Evolutionary conservation across 1,140 invertebrate species (phyloP).

Genomic region (Brachionus calyciflorus): DNA sequence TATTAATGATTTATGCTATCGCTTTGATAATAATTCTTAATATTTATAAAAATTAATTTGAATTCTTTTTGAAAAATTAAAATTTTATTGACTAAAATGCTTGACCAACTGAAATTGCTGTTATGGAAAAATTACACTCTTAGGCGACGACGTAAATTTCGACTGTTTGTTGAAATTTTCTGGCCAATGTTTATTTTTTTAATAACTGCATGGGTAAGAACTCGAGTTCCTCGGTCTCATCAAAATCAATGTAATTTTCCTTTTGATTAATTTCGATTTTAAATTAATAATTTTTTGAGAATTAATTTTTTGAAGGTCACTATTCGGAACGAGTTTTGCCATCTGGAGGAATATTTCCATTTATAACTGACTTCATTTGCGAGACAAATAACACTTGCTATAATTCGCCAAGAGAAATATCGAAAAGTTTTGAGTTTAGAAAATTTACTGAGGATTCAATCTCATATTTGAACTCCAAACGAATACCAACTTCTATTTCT

Average conservation of each 20-base stretch:
- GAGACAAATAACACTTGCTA: slow-evolving; percentile 66
- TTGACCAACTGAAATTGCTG: slow-evolving; percentile 64
- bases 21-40: background rate
- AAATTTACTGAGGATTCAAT: slow-evolving; percentile 7
- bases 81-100: background rate
- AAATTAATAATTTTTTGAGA: slow-evolving; percentile 46
- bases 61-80: background rate
- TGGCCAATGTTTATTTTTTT: slow-evolving; percentile 69
- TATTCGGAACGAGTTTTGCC: slow-evolving; percentile 66
- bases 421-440: background rate
- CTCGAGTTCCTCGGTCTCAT: slow-evolving; percentile 49
- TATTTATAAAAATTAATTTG: background rate
- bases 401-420: slow-evolving; percentile 13
- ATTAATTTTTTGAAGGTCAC: slow-evolving; percentile 61
- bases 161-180: slow-evolving; percentile 70
- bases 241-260: slow-evolving; percentile 8
- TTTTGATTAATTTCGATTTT: background rate
- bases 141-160: slow-evolving; percentile 71
- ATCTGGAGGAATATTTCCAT: slow-evolving; percentile 64
- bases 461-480: background rate
- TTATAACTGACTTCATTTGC: slow-evolving; percentile 64
- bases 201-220: slow-evolving; percentile 67
- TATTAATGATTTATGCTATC: no score
- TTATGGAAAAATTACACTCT: slow-evolving; percentile 81
- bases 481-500: background rate